Conservation (phyloP, 2,888 invertebrate genomes). For the Drymonia ruficornis region DNA sequence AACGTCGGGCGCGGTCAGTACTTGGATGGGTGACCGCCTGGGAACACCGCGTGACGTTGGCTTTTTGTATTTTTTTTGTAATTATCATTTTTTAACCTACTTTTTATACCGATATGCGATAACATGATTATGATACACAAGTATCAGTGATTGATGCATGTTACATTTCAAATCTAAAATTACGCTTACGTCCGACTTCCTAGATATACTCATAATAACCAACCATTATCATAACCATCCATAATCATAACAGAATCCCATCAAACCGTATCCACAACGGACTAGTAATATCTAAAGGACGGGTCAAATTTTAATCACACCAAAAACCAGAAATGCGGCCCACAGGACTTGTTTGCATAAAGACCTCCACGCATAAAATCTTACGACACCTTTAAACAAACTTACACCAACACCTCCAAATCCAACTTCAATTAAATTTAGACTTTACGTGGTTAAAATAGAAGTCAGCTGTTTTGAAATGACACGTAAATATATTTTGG, state of each 20-base stretch:
- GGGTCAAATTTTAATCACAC: slow-evolving; percentile 77
- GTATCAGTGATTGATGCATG: background rate
- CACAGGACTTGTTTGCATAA: slow-evolving; percentile 80
- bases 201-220: slow-evolving; percentile 11
- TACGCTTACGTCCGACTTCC: background rate
- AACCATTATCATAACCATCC: slow-evolving; percentile 6
- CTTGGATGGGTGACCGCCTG: slow-evolving; percentile 64
- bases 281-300: slow-evolving; percentile 48
- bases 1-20: slow-evolving; percentile 67
- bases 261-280: slow-evolving; percentile 27
- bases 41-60: slow-evolving; percentile 61
- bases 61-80: slow-evolving; percentile 37
- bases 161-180: slow-evolving; percentile 6
- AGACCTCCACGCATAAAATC: slow-evolving; percentile 78
- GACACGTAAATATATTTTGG: slow-evolving; percentile 32
- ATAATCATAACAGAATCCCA: slow-evolving; percentile 28
- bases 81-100: too few relatives aligned
- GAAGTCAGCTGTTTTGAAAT: slow-evolving; percentile 10
- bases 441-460: slow-evolving; percentile 27
- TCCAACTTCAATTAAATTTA: slow-evolving; percentile 21
- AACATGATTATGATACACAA: too few relatives aligned
- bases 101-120: too few relatives aligned
- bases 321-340: slow-evolving; percentile 78
- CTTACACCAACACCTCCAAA: slow-evolving; percentile 16
- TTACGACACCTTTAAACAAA: slow-evolving; percentile 71